Percentiles rank a stretch among this genome's conserved stretches.
phyloP scores from a whole-genome alignment of 2,113 vertebrate species.

The Eurypyga helias region DNA sequence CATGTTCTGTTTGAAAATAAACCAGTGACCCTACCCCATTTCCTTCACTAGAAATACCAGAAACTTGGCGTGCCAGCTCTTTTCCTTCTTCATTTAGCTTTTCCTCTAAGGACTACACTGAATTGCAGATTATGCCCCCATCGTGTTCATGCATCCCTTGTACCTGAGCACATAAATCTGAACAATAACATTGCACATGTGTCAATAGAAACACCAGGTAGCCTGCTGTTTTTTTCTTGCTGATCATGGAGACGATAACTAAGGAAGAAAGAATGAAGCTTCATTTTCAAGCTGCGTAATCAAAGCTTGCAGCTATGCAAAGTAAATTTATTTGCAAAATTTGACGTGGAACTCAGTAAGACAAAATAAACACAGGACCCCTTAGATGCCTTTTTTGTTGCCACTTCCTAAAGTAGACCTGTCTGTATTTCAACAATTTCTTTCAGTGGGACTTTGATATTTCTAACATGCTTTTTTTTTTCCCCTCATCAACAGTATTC shows the following conservation, averaged over 20 bases:
- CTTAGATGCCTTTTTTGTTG: not conserved
- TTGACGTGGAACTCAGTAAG: not conserved
- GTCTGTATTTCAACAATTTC: not conserved
- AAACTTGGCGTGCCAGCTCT: not conserved
- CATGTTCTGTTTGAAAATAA: not conserved
- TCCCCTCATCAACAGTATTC: slow-evolving; percentile 1
- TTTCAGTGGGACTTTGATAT: not conserved
- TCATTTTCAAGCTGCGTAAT: not conserved
- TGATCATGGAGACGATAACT: not conserved
- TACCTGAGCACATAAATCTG: not conserved
- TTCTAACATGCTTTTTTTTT: not conserved
- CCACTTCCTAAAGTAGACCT: not conserved
- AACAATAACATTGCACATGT: not conserved
- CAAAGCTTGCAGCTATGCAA: not conserved
- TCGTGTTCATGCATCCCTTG: accelerated
- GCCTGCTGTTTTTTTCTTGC: not conserved
- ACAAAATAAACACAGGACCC: not conserved
- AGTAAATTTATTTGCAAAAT: slow-evolving; percentile 27
- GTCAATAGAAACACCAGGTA: not conserved
- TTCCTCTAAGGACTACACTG: not conserved
- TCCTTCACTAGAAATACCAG: not conserved
- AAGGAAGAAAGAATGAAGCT: not conserved
- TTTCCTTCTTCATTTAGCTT: not conserved
- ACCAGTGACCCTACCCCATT: not conserved
- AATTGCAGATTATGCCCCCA: not conserved